A percentile compares a stretch with the other conserved stretches of the same genome.
Conservation (phyloP, 2,797 vertebrate genomes). For the Pteropus rufus region DNA sequence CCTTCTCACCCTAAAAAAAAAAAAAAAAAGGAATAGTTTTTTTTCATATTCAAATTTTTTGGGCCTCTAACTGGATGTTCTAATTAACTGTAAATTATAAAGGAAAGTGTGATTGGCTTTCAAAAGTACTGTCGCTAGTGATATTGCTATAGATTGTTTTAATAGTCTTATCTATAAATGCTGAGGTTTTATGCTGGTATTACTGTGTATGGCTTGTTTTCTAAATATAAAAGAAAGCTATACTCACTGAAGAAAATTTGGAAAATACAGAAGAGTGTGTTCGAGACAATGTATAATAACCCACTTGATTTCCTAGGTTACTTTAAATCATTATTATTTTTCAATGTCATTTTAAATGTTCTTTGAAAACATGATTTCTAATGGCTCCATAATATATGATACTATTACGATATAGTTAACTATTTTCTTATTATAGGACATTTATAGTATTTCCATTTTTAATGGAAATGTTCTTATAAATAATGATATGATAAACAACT, state of each 20-base stretch:
- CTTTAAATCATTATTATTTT: neutral
- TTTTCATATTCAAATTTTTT: constrained; percentile 29
- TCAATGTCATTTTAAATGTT: neutral
- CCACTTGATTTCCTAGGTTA: neutral
- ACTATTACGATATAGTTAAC: neutral
- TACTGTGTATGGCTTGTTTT: neutral
- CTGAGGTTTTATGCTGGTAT: neutral
- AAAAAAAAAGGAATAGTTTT: neutral
- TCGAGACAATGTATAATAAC: neutral
- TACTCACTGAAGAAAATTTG: neutral
- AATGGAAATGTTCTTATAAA: neutral
- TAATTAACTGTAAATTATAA: neutral
- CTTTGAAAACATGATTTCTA: constrained; percentile 22
- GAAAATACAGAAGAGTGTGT: neutral
- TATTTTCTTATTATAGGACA: neutral
- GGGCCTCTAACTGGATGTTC: neutral
- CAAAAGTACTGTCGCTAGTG: neutral
- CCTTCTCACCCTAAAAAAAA: neutral
- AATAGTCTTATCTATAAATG: neutral
- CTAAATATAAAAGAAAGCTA: neutral
- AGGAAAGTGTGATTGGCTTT: neutral
- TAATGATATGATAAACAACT: neutral
- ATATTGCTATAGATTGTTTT: neutral
- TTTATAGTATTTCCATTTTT: neutral
- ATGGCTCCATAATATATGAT: neutral